Base-by-base conservation (phyloP, 2,888 invertebrate genomes). In the Arenicola marina region DNA sequence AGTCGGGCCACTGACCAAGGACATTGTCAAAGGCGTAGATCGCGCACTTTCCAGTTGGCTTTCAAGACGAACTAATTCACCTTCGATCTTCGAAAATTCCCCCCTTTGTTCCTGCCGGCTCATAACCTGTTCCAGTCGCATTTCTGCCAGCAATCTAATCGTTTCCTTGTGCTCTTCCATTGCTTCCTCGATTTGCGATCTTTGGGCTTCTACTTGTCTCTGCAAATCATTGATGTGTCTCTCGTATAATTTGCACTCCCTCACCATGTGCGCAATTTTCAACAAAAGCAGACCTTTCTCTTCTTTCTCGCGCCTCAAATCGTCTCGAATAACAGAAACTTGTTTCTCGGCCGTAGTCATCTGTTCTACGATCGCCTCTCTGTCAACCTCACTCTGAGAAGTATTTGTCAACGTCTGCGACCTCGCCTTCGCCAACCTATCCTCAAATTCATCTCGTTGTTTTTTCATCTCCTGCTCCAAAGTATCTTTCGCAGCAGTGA, bases 81-180 rank as follows among this genome's bases (percentile, higher is more conserved):
- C 63, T 29, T 66, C 66, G 1, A 66, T 33, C 24, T 57, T 56
- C 2, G 28, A 15, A 44, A 63, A 56, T 48, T 66, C 63, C 28
- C 61, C 63, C 18, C 45, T 56, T 29, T 61, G 57, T 32, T 65
- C 65, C 33, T 57, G 56, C 15, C 58, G 57, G 31, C 33, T 31
- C 24, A 60, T 31, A 31, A 61, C 57, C 45, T 59, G 55, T 48
- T 62, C 62, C 29, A 66, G 46, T 26, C 56, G 46, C 56, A 67
- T 48, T 43, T 67, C 65, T 2, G 67, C 56, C 43, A 67, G 48
- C 34, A 67, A 55, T 24, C 59, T 18, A 31, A 67, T 66, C 24
- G 62, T 62, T 31, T 66, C 59, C 48, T 66, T 66, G 57, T 67
- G 65, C 26, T 67, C 67, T n/a, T 62, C 54, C 29, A 48, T 62